Base-by-base conservation (phyloP, 23 tunicate species). In the Styela plicata region DNA sequence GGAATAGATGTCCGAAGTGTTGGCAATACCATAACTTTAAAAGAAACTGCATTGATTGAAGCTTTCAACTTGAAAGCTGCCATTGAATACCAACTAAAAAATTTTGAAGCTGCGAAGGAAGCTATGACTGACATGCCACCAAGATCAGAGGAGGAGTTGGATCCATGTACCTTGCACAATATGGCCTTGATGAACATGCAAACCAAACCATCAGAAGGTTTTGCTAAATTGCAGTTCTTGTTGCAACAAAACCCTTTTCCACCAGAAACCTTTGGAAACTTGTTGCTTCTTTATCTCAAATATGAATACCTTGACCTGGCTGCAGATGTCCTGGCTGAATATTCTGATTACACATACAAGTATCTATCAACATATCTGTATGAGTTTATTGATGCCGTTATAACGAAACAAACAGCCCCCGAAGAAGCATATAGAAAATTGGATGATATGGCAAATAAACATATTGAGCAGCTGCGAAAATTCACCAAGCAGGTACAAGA, bases 91-190 rank as follows among this genome's bases (percentile, higher is more conserved):
- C 96, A 95, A 36, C 71, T 95, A 82, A 89, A 84, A 68, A 95
- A 95, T 69, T 83, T 63, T 71, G 99, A 95, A 30, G 96, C 99
- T 13, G 99, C 99, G 2, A 82, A 91, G 1, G 99, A 95, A 76
- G 99, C 99, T 20, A 87, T 95, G 64, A 95, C 99, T 36, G 99
- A 95, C 85, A 95, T 95, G 99, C 99, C 99, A n/a, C 96, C 96
- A 24, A 69, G 98, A 25, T 83, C 90, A 3, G 98, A 93, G 61
- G 98, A 93, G 33, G 99, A 95, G 69, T 80, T 95, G 33, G 99
- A 95, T 36, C 87, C 92, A 1, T 90, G 83, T 80, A 95, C 99
- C 17, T 86, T 95, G 27, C 99, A 95, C 86, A 95, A 95, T 63
- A 32, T 90, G 69, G 99, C 99, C 22, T 69, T 95, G 84, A 95